A percentile compares a stretch with the other conserved stretches of the same genome.
These are phyloP conservation scores for Chamaedrilus cognettii DNA, from an alignment of 2,888 invertebrate species.

Conservation along the genomic window DNA sequence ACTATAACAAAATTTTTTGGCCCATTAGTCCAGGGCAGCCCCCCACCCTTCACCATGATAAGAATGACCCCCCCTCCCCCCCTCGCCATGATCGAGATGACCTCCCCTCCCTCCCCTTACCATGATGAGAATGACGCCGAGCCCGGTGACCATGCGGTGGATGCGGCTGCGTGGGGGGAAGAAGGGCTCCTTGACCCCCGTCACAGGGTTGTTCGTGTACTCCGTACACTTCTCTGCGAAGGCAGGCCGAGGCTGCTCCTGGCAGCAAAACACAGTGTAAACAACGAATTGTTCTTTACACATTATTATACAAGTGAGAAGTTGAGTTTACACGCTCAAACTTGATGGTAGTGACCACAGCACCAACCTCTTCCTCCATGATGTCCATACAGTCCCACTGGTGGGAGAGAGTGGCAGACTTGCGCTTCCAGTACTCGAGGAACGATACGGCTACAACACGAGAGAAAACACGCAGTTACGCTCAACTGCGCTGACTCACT, in stretches of 20 bases:
- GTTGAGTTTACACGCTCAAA: no score
- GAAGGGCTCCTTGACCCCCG: conserved; percentile 64
- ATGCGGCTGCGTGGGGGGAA: conserved; percentile 62
- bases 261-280: conserved; percentile 18
- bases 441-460: conserved; percentile 64
- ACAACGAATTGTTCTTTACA: background rate
- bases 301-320: background rate
- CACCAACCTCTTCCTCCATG: conserved; percentile 65
- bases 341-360: no score
- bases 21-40: no score
- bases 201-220: conserved; percentile 64
- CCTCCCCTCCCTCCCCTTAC: no score
- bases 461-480: no score
- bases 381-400: conserved; percentile 66
- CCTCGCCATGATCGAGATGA: conserved; percentile 20
- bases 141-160: conserved; percentile 63
- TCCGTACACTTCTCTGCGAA: conserved; percentile 64
- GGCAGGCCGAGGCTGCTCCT: conserved; percentile 65
- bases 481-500: no score
- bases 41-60: no score
- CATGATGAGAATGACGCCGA: conserved; percentile 64
- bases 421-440: conserved; percentile 66
- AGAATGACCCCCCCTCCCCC: background rate
- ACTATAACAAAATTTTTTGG: no score
- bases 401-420: conserved; percentile 64